Conservation (phyloP, 2,797 vertebrate genomes). For the Malurus splendens region DNA sequence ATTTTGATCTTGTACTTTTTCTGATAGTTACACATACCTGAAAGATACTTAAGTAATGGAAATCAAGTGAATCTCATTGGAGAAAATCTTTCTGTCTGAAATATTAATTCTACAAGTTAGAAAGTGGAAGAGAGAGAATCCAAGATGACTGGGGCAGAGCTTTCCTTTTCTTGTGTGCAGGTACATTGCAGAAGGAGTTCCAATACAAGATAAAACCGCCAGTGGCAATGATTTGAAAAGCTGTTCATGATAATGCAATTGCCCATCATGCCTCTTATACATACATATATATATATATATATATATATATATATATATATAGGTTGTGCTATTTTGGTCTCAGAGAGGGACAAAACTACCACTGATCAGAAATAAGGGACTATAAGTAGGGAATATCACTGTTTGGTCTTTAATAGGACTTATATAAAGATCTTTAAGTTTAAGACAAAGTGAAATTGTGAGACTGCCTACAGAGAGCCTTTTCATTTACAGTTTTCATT, state of each 20-base stretch:
- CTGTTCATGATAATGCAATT: not conserved
- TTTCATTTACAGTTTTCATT: not conserved
- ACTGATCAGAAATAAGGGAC: not conserved
- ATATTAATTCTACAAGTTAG: not conserved
- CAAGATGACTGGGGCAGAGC: not conserved
- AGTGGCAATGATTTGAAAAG: not conserved
- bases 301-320: too few relatives aligned
- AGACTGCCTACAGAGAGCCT: not conserved
- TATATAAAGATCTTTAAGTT: not conserved
- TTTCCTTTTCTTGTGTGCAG: not conserved
- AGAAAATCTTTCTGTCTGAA: not conserved
- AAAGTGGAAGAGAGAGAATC: not conserved
- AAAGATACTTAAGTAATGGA: not conserved
- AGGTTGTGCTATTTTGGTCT: not conserved
- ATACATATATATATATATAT: not conserved
- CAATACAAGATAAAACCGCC: not conserved
- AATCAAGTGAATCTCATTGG: not conserved
- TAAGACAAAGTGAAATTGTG: not conserved
- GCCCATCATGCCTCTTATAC: not conserved
- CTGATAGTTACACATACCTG: not conserved
- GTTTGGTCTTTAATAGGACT: not conserved
- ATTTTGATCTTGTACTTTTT: not conserved
- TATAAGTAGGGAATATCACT: not conserved
- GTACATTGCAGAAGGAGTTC: not conserved
- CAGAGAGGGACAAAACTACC: not conserved